Evolutionary conservation across 2,888 invertebrate genomes (phyloP).

Genomic region (Apotomis turbidana): DNA sequence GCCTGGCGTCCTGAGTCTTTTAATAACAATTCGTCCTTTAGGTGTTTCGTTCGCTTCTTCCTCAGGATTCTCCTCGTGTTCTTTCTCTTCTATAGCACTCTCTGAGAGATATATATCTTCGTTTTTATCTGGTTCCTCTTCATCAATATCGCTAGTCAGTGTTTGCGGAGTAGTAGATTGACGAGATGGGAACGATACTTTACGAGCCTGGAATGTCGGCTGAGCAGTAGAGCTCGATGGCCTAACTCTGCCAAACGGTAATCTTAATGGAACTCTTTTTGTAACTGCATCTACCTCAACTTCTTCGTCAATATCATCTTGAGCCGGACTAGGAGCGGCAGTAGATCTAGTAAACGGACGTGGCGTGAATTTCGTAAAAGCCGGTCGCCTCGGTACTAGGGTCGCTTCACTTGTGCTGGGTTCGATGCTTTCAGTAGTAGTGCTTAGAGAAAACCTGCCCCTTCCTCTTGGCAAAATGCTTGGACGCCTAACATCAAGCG

Average conservation of each 20-base stretch:
- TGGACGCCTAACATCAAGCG: constrained; percentile 68
- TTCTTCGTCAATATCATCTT: constrained; percentile 49
- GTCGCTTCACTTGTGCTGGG: constrained; percentile 54
- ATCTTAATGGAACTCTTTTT: constrained; percentile 57
- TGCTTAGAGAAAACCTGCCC: constrained; percentile 61
- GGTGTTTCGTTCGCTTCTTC: constrained; percentile 51
- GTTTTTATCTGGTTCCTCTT: constrained; percentile 65
- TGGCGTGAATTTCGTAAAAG: constrained; percentile 73
- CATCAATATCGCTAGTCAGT: constrained; percentile 54
- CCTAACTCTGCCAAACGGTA: constrained; percentile 64
- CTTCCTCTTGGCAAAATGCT: constrained; percentile 68
- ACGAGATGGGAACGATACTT: constrained; percentile 64
- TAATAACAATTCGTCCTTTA: constrained; percentile 61
- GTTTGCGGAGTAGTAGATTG: constrained; percentile 60
- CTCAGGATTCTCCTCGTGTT: constrained; percentile 64
- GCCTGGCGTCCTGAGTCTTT: constrained; percentile 59
- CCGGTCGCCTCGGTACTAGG: constrained; percentile 60
- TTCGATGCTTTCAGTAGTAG: constrained; percentile 59
- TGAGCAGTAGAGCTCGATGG: constrained; percentile 50
- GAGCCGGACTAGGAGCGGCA: constrained; percentile 46
- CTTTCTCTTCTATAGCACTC: constrained; percentile 77
- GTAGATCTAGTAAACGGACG: constrained; percentile 69
- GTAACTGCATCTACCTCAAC: constrained; percentile 50
- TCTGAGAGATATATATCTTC: constrained; percentile 79
- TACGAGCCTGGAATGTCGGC: constrained; percentile 60